A percentile compares a stretch with the other conserved stretches of the same genome.
Conservation (phyloP, 2,888 invertebrate species). For the Leptogaster cylindrica region DNA sequence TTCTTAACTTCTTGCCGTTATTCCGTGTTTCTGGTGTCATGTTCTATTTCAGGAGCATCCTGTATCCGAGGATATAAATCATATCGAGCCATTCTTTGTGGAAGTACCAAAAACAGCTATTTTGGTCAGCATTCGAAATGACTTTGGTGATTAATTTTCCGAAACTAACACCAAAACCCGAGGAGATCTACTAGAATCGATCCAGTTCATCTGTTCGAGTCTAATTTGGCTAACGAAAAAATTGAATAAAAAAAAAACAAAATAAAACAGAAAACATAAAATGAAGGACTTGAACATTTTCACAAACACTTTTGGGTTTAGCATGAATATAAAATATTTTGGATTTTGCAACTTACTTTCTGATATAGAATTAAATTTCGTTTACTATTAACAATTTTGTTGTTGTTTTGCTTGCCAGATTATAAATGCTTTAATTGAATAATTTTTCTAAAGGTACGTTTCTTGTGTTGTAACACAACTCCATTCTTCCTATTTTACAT, state of each 20-base stretch:
- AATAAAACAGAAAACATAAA: not conserved
- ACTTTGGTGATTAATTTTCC: slow-evolving; percentile 54
- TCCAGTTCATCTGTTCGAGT: not conserved
- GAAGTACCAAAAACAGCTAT: slow-evolving; percentile 59
- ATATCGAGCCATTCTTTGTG: slow-evolving; percentile 59
- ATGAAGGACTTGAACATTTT: not conserved
- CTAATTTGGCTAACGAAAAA: not conserved
- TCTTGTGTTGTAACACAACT: not conserved
- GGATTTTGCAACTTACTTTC: no score
- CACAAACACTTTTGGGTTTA: not conserved
- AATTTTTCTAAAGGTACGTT: slow-evolving; percentile 8
- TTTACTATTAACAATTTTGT: slow-evolving; percentile 5
- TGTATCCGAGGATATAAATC: slow-evolving; percentile 56
- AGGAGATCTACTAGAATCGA: slow-evolving; percentile 15
- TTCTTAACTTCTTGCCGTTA: slow-evolving; percentile 22
- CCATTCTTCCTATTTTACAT: no score
- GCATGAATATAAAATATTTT: no score
- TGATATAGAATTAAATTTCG: slow-evolving; percentile 7
- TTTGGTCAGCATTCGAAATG: slow-evolving; percentile 59
- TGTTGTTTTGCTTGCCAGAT: slow-evolving; percentile 24
- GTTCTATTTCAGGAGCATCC: slow-evolving; percentile 56
- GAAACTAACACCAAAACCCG: slow-evolving; percentile 45
- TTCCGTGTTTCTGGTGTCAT: slow-evolving; percentile 10
- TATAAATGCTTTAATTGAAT: slow-evolving; percentile 4
- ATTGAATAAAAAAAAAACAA: not conserved